Evolutionary conservation across 2,888 invertebrate species (phyloP).

Genomic region (Psylliodes chrysocephalus): DNA sequence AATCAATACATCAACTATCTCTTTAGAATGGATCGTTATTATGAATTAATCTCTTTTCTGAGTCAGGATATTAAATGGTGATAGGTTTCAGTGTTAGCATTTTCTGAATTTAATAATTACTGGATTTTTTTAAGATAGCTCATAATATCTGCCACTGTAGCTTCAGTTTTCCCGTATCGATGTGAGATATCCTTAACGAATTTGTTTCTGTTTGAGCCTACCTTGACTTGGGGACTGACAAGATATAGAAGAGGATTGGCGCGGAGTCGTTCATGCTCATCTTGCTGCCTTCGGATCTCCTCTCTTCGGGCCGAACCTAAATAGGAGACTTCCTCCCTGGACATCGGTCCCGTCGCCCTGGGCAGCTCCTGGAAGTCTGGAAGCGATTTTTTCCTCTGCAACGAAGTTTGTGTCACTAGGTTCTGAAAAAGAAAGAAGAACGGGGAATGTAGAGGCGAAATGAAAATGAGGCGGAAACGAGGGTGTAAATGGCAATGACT

Average conservation of each 20-base stretch:
- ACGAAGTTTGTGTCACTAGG: slow-evolving; percentile 78
- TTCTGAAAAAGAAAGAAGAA: slow-evolving; percentile 68
- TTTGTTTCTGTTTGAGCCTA: slow-evolving; percentile 61
- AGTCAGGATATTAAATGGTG: too few species aligned
- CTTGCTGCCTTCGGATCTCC: slow-evolving; percentile 90
- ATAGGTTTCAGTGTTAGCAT: too few species aligned
- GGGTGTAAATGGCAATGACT: too few species aligned
- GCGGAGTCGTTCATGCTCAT: slow-evolving; percentile 90
- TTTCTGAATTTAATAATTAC: too few species aligned
- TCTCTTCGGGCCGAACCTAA: slow-evolving; percentile 94
- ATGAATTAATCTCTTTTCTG: too few species aligned
- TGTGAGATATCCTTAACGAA: not conserved
- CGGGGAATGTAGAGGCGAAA: slow-evolving; percentile 20
- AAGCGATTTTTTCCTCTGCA: slow-evolving; percentile 95
- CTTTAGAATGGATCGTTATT: too few species aligned
- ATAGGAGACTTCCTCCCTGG: slow-evolving; percentile 94
- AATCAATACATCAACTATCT: too few species aligned
- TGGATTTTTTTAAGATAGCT: too few species aligned
- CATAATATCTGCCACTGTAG: too few species aligned
- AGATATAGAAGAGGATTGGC: slow-evolving; percentile 96
- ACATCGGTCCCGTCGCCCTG: slow-evolving; percentile 84
- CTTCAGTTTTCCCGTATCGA: not conserved
- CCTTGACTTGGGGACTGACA: slow-evolving; percentile 97
- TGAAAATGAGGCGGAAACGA: too few species aligned
- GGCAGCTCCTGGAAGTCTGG: slow-evolving; percentile 92